Conservation (phyloP, 2,888 invertebrate genomes). For the Theretra japonica region DNA sequence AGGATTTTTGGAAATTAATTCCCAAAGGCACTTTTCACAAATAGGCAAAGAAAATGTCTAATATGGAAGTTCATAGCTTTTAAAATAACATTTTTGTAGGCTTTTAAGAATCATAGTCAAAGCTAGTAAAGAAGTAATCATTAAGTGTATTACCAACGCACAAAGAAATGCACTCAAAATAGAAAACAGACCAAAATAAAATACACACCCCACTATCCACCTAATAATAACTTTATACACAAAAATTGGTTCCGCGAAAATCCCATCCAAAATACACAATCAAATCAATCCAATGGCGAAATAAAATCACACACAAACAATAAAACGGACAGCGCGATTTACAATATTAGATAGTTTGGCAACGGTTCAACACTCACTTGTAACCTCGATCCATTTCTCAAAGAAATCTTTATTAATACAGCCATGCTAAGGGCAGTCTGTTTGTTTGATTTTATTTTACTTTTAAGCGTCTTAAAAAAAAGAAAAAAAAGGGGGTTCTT, state of each 20-base stretch:
- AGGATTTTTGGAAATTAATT: no score
- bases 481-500: no score
- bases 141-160: no score
- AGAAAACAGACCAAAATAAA: no score
- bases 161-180: no score
- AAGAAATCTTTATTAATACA: conserved; percentile 8
- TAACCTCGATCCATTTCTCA: conserved; percentile 42
- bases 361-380: conserved; percentile 28
- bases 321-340: conserved; percentile 22
- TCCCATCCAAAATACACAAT: neutral
- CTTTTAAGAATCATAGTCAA: no score
- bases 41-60: no score
- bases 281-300: conserved; percentile 10
- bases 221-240: conserved; percentile 2
- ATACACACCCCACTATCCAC: no score
- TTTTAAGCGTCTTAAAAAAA: neutral
- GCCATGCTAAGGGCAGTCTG: neutral
- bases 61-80: no score
- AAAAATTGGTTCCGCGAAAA: neutral
- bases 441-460: neutral
- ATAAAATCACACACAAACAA: conserved; percentile 19
- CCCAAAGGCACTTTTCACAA: no score
- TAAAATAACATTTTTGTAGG: no score
- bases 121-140: no score
- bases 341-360: conserved; percentile 31